Evolutionary conservation across 2,888 invertebrate species (phyloP).

Genomic region (Cloeon dipterum): DNA sequence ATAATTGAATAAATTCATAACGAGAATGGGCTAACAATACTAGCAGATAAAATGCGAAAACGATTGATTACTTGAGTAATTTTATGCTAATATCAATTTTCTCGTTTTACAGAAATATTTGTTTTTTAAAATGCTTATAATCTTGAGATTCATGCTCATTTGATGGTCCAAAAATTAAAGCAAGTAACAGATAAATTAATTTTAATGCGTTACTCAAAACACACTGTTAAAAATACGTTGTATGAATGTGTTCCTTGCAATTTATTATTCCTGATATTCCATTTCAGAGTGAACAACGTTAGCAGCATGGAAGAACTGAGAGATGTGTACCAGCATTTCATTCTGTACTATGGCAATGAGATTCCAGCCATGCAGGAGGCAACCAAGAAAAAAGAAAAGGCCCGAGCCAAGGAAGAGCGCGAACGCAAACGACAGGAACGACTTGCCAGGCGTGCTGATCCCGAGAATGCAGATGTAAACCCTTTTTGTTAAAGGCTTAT

Average conservation of each 20-base stretch:
- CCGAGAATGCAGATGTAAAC: conserved; percentile 15
- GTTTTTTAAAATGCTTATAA: too few species aligned
- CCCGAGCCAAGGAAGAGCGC: conserved; percentile 24
- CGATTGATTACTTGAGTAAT: too few species aligned
- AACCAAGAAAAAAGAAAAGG: conserved; percentile 34
- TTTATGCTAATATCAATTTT: too few species aligned
- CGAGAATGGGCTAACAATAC: too few species aligned
- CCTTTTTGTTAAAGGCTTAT: conserved; percentile 13
- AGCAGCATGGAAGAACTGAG: conserved; percentile 78
- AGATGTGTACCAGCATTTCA: conserved; percentile 83
- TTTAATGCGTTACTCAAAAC: conserved; percentile 3
- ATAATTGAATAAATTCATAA: too few species aligned
- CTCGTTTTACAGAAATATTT: too few species aligned
- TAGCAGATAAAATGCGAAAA: too few species aligned
- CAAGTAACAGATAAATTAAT: conserved; percentile 2
- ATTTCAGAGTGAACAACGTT: conserved; percentile 34
- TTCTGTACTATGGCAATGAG: conserved; percentile 73
- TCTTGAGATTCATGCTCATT: too few species aligned
- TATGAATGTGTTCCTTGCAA: not conserved
- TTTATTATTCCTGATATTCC: not conserved
- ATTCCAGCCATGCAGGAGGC: conserved; percentile 62
- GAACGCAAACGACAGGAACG: conserved; percentile 26
- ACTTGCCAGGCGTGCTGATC: conserved; percentile 10
- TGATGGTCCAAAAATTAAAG: too few species aligned
- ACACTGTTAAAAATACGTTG: too few species aligned